phyloP scores from a whole-genome alignment of 2,888 invertebrate genomes.

The Lycocerus yunnanus region DNA sequence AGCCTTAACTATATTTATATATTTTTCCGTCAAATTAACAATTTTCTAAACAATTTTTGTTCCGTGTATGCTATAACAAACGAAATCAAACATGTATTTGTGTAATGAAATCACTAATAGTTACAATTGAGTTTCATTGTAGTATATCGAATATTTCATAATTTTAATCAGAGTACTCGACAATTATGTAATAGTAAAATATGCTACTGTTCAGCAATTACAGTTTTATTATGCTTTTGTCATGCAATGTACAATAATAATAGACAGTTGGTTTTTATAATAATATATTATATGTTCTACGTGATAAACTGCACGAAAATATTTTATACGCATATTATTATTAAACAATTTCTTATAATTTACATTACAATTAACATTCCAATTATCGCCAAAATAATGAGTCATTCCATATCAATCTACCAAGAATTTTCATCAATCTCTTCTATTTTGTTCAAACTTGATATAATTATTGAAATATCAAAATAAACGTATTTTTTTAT shows the following conservation, averaged over 20 bases:
- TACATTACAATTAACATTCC: not conserved
- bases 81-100: conserved; percentile 8
- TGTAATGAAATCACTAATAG: conserved; percentile 21
- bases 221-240: not conserved
- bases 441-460: no score
- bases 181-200: not conserved
- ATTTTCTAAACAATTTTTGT: conserved; percentile 4
- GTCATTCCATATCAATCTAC: no score
- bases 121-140: not conserved
- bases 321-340: not conserved
- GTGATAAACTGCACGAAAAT: not conserved
- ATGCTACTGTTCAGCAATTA: not conserved
- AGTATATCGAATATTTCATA: not conserved
- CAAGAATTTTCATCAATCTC: no score
- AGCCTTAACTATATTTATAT: not conserved
- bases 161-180: not conserved
- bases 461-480: no score
- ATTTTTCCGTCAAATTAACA: not conserved
- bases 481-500: no score
- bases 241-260: not conserved
- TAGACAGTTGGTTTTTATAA: not conserved
- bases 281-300: no score
- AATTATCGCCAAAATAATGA: no score
- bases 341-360: not conserved
- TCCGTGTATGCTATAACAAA: conserved; percentile 16